A percentile compares a stretch with the other conserved stretches of the same genome.
phyloP scores from a whole-genome alignment of 2,888 invertebrate genomes.

The Clistopyga incitator region DNA sequence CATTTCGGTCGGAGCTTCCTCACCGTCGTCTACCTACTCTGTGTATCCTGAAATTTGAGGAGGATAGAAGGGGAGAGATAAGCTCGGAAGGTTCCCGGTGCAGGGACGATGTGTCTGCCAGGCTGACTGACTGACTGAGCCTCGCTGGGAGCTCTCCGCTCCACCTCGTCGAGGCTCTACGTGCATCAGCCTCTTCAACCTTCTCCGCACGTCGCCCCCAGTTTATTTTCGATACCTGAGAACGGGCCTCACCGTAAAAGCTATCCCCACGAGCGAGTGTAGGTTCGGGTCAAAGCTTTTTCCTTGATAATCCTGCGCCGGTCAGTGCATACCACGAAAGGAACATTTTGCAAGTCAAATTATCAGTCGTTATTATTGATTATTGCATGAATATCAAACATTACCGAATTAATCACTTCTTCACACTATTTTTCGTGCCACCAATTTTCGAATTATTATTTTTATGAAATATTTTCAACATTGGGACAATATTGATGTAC shows the following conservation, averaged over 20 bases:
- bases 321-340: not conserved
- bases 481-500: too few relatives aligned
- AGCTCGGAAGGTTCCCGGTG: conserved; percentile 56
- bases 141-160: conserved; percentile 9
- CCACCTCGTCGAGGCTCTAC: conserved; percentile 54
- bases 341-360: not conserved
- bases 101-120: conserved; percentile 37
- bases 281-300: conserved; percentile 4
- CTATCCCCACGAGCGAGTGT: not conserved
- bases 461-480: too few relatives aligned
- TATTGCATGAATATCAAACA: not conserved
- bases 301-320: conserved; percentile 1
- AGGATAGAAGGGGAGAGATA: conserved; percentile 67
- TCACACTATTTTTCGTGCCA: not conserved
- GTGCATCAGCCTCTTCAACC: conserved; percentile 38
- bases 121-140: conserved; percentile 5
- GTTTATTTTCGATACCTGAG: conserved; percentile 40
- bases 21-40: conserved; percentile 60
- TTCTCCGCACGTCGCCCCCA: conserved; percentile 1
- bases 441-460: not conserved
- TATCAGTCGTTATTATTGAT: not conserved
- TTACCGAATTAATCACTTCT: not conserved
- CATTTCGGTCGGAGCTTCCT: conserved; percentile 65
- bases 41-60: conserved; percentile 71
- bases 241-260: not conserved